phyloP scores from a whole-genome alignment of 2,797 vertebrate genomes.

The Cossypha polioptera region DNA sequence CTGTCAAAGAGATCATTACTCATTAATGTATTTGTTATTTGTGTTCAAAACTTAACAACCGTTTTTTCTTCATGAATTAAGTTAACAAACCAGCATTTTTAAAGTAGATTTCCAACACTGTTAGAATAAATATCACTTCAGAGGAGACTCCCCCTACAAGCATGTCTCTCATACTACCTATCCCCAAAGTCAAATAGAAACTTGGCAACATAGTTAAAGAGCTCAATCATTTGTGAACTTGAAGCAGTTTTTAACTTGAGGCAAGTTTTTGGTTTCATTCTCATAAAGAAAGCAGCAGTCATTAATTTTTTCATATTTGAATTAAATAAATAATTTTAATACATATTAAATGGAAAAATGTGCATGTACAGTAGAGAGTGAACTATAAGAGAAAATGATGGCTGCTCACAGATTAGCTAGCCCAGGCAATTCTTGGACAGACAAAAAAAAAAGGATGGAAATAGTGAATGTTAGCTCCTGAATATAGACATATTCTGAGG shows the following conservation, averaged over 20 bases:
- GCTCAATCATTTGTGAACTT: neutral
- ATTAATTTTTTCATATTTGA: neutral
- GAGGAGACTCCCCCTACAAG: neutral
- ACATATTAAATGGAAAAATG: neutral
- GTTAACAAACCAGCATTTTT: neutral
- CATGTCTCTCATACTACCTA: neutral
- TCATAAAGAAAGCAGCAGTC: neutral
- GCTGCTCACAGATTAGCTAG: neutral
- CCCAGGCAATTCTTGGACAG: neutral
- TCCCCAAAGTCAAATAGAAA: neutral
- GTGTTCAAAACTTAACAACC: neutral
- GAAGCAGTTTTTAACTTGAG: neutral
- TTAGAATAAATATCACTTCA: neutral
- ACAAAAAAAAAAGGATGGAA: neutral
- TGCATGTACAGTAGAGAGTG: neutral
- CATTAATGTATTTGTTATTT: neutral
- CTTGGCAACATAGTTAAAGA: neutral
- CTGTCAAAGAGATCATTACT: neutral
- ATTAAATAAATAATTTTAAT: neutral
- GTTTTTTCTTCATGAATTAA: neutral
- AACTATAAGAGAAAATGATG: neutral
- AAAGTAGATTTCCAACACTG: neutral
- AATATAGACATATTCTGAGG: neutral
- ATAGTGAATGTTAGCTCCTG: neutral
- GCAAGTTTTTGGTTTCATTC: neutral